Conservation (phyloP, 1,140 invertebrate species). For the Aphelinus atriplicis region DNA sequence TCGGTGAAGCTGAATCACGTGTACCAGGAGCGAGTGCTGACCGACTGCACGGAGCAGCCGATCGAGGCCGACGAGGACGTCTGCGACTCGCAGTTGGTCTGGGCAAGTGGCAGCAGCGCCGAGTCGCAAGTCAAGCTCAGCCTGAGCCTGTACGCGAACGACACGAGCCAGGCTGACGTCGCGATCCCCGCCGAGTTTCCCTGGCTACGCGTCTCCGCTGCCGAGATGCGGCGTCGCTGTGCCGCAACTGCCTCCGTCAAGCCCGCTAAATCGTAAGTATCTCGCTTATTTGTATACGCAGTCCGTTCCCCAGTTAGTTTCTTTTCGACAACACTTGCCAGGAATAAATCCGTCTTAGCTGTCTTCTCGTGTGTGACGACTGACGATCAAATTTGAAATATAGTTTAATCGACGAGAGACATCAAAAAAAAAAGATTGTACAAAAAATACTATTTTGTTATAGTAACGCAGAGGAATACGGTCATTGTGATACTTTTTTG, state of each 20-base stretch:
- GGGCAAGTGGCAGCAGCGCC: not conserved
- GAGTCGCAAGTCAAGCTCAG: slow-evolving; percentile 12
- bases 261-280: not conserved
- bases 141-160: slow-evolving; percentile 9
- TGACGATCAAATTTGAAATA: too few species aligned
- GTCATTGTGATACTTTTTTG: too few species aligned
- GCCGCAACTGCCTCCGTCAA: not conserved
- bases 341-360: too few species aligned
- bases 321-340: too few species aligned
- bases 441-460: too few species aligned
- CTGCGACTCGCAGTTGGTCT: not conserved
- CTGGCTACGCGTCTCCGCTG: not conserved
- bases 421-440: too few species aligned
- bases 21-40: slow-evolving; percentile 58
- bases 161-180: not conserved
- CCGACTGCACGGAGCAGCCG: slow-evolving; percentile 53
- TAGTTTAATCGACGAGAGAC: too few species aligned
- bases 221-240: slow-evolving; percentile 3
- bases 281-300: too few species aligned
- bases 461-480: too few species aligned
- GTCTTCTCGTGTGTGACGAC: too few species aligned
- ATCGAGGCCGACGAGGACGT: slow-evolving; percentile 2
- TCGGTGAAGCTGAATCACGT: slow-evolving; percentile 64
- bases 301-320: too few species aligned
- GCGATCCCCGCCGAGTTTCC: slow-evolving; percentile 23